phyloP scores from a whole-genome alignment of 2,797 vertebrate species.

The Enteromius unitaeniatus region DNA sequence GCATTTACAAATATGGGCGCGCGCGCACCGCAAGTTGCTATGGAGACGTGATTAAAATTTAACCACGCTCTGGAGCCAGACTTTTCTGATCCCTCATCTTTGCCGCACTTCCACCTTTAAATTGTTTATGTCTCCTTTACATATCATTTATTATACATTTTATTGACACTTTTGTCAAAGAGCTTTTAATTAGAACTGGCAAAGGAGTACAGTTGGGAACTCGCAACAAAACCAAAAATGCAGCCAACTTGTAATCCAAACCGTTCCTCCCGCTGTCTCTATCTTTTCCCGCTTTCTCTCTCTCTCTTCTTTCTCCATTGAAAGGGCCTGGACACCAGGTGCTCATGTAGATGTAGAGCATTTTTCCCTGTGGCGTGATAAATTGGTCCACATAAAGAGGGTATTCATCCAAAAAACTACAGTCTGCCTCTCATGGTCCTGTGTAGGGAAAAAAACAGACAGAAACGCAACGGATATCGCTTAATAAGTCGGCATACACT shows the following conservation, averaged over 20 bases:
- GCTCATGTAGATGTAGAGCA: constrained; percentile 78
- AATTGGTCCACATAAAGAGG: constrained; percentile 85
- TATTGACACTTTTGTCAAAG: constrained; percentile 45
- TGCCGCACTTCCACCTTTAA: constrained; percentile 44
- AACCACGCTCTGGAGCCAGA: constrained; percentile 43
- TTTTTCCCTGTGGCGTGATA: constrained; percentile 86
- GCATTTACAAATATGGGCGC: neutral
- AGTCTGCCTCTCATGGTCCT: constrained; percentile 76
- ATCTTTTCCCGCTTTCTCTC: neutral
- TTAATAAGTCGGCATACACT: constrained; percentile 57
- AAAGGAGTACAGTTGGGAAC: constrained; percentile 15
- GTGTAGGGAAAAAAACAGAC: constrained; percentile 66
- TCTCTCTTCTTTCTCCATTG: constrained; percentile 56
- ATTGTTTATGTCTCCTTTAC: constrained; percentile 50
- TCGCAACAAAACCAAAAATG: constrained; percentile 28
- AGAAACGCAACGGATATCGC: constrained; percentile 56
- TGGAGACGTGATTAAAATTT: constrained; percentile 58
- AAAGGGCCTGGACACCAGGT: constrained; percentile 85
- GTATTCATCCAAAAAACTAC: constrained; percentile 82
- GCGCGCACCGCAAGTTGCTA: constrained; percentile 61
- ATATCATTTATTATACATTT: constrained; percentile 51
- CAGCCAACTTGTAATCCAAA: constrained; percentile 46
- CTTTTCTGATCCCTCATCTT: constrained; percentile 43
- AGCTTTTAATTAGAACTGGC: constrained; percentile 51
- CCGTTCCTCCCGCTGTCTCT: constrained; percentile 6